These are phyloP conservation scores for Anoplopoma fimbria DNA, from an alignment of 2,113 vertebrate genomes.

Conservation along the genomic window DNA sequence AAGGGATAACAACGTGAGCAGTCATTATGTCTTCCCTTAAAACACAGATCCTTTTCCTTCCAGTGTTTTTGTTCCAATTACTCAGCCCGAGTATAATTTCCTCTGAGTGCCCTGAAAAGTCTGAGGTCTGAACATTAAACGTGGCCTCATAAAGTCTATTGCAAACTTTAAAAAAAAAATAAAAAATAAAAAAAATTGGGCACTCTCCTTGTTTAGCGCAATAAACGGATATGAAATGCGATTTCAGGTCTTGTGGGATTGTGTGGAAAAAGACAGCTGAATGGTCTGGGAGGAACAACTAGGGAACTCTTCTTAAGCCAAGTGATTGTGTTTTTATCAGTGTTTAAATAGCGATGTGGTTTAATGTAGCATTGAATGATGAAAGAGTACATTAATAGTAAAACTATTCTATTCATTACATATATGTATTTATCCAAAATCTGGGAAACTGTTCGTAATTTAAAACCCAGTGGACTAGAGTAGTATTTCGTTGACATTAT, in stretches of 20 bases:
- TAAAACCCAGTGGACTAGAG: neutral
- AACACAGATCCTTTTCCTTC: constrained; percentile 60
- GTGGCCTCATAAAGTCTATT: constrained; percentile 48
- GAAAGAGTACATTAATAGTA: no score
- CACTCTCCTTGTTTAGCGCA: constrained; percentile 20
- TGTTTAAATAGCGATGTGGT: constrained; percentile 37
- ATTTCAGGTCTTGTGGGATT: constrained; percentile 27
- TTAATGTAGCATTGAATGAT: constrained; percentile 33
- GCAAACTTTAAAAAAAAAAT: constrained; percentile 35
- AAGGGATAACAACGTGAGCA: constrained; percentile 53
- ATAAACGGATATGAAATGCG: constrained; percentile 52
- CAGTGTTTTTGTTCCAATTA: constrained; percentile 74
- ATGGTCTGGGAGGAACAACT: constrained; percentile 33
- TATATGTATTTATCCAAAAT: constrained; percentile 7
- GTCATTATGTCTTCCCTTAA: constrained; percentile 62
- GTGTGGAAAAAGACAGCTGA: constrained; percentile 11
- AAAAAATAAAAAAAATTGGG: constrained; percentile 33
- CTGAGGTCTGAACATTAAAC: constrained; percentile 38
- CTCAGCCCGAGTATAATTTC: constrained; percentile 70
- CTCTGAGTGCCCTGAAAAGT: constrained; percentile 55
- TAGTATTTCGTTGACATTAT: neutral
- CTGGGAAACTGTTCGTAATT: neutral
- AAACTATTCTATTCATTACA: neutral
- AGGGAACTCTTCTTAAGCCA: constrained; percentile 27
- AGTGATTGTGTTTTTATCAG: constrained; percentile 37